Conservation (phyloP, 2,797 vertebrate species). For the Cheirogaleus major region DNA sequence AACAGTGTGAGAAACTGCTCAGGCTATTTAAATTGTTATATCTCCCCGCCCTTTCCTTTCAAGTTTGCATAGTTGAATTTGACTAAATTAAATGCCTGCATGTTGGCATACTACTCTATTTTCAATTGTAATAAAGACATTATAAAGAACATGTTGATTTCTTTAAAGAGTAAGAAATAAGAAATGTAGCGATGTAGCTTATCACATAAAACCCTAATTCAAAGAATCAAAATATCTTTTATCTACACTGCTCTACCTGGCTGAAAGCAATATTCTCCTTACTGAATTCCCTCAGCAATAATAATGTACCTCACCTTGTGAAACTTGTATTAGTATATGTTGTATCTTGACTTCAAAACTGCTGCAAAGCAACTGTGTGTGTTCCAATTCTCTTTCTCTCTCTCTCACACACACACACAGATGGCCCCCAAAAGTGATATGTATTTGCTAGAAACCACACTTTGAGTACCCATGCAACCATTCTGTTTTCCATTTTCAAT, state of each 20-base stretch:
- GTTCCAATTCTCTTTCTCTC: neutral
- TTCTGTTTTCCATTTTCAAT: neutral
- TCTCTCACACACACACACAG: neutral
- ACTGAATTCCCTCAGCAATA: neutral
- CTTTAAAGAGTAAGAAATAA: neutral
- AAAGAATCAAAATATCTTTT: neutral
- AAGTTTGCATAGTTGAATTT: neutral
- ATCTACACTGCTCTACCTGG: neutral
- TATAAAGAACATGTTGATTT: neutral
- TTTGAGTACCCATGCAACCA: neutral
- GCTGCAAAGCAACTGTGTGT: neutral
- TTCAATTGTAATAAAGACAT: neutral
- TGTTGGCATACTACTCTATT: neutral
- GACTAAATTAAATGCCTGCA: neutral
- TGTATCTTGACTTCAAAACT: neutral
- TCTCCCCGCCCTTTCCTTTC: neutral
- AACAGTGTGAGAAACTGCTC: neutral
- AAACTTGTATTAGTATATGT: neutral
- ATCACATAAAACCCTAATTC: neutral
- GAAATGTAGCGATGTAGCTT: neutral
- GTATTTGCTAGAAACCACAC: neutral
- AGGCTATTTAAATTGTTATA: neutral
- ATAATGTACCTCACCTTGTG: neutral
- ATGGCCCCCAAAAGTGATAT: neutral
- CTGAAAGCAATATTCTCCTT: neutral